These are phyloP conservation scores for Saturnia japonica DNA, from an alignment of 2,888 invertebrate species.

Conservation along the genomic window DNA sequence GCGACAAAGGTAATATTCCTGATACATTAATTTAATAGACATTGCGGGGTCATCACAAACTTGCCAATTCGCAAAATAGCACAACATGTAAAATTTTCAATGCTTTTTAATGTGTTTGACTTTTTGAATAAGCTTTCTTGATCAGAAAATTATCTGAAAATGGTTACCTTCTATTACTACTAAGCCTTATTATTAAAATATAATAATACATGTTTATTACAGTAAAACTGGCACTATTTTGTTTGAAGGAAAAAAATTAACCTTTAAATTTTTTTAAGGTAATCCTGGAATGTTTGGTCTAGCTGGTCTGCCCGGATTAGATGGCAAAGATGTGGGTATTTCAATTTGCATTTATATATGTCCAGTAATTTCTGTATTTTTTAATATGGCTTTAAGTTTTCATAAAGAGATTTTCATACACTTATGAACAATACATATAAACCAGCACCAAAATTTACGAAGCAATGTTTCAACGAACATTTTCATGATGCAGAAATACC, in stretches of 20 bases:
- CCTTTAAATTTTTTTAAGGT: conserved; percentile 41
- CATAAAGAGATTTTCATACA: neutral
- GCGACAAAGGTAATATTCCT: conserved; percentile 55
- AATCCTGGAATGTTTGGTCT: conserved; percentile 57
- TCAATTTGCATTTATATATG: neutral
- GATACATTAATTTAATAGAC: neutral
- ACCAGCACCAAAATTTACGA: neutral
- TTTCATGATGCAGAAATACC: too few relatives aligned
- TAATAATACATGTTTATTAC: too few relatives aligned
- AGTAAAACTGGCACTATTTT: neutral
- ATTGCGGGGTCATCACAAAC: neutral
- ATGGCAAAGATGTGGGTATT: conserved; percentile 61
- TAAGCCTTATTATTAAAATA: too few relatives aligned
- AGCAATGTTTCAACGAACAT: neutral
- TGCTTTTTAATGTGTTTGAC: too few relatives aligned
- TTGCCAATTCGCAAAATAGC: neutral
- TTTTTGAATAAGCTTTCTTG: too few relatives aligned
- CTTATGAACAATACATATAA: too few relatives aligned
- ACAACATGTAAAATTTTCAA: too few relatives aligned
- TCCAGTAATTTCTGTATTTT: too few relatives aligned
- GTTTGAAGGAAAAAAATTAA: neutral
- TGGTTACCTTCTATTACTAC: too few relatives aligned
- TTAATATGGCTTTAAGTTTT: neutral
- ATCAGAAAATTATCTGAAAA: too few relatives aligned
- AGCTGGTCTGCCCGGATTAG: conserved; percentile 51